Conservation (phyloP, 2,797 vertebrate genomes). For the Prionace glauca region DNA sequence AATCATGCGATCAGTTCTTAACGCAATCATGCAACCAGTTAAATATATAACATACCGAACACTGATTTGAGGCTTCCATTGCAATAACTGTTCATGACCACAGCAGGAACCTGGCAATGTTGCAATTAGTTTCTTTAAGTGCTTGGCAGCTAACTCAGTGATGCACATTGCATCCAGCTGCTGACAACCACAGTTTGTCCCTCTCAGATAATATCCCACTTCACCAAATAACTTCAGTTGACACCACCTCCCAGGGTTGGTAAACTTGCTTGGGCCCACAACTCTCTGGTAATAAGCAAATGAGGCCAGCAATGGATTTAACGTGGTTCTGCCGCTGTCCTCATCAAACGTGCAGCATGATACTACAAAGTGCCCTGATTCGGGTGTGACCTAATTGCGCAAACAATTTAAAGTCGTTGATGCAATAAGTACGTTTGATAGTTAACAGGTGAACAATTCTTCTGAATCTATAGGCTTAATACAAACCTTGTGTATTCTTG, state of each 20-base stretch:
- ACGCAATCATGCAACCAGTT: no score
- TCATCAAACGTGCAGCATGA: no score
- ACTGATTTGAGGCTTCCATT: background rate
- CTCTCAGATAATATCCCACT: background rate
- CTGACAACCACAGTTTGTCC: background rate
- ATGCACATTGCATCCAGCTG: background rate
- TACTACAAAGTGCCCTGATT: no score
- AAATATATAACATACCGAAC: background rate
- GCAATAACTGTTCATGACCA: background rate
- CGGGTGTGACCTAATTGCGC: background rate
- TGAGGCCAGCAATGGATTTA: background rate
- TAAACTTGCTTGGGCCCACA: background rate
- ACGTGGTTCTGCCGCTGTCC: background rate
- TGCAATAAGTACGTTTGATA: background rate
- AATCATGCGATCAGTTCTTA: no score
- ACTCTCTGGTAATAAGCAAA: background rate
- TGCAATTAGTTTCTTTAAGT: background rate
- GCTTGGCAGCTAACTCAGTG: background rate
- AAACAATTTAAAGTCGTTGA: background rate
- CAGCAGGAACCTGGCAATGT: background rate
- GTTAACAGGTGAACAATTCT: background rate
- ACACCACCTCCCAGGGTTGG: no score
- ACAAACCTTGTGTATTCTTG: conserved; percentile 92
- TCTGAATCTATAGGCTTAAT: background rate
- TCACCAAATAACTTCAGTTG: background rate